These are phyloP conservation scores for Odocoileus virginianus DNA, from an alignment of 2,113 vertebrate genomes.

Conservation along the genomic window DNA sequence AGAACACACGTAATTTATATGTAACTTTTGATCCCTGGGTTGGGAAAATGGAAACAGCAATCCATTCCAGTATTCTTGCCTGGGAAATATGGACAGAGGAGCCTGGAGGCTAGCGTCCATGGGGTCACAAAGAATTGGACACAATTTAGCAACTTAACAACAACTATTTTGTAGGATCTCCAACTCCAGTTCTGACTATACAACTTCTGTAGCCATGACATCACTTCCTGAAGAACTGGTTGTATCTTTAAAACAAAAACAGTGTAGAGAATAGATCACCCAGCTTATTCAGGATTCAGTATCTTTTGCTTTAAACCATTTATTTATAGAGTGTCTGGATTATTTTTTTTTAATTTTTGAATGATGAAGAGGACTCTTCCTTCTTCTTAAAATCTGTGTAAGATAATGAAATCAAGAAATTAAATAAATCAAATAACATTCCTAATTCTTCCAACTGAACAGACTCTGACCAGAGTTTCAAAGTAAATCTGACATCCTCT, in stretches of 20 bases:
- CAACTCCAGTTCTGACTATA: not conserved
- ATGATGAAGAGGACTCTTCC: not conserved
- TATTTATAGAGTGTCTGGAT: not conserved
- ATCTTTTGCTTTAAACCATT: not conserved
- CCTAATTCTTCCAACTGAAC: not conserved
- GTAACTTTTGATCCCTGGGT: not conserved
- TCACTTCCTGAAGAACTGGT: not conserved
- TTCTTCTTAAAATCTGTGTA: not conserved
- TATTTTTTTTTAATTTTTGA: not conserved
- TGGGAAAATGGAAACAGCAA: not conserved
- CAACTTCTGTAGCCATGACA: not conserved
- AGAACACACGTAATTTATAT: not conserved
- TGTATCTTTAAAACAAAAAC: constrained; percentile 11
- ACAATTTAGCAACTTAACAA: not conserved
- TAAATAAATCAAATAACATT: constrained; percentile 12
- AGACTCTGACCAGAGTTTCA: not conserved
- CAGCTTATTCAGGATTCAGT: not conserved
- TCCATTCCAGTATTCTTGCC: not conserved
- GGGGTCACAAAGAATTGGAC: not conserved
- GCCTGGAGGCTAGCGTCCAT: not conserved
- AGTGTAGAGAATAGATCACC: not conserved
- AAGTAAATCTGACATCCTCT: not conserved
- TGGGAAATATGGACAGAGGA: not conserved
- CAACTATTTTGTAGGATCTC: not conserved
- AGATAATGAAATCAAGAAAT: constrained; percentile 22